These are phyloP conservation scores for Buathra laborator DNA, from an alignment of 2,888 invertebrate species.

Conservation along the genomic window DNA sequence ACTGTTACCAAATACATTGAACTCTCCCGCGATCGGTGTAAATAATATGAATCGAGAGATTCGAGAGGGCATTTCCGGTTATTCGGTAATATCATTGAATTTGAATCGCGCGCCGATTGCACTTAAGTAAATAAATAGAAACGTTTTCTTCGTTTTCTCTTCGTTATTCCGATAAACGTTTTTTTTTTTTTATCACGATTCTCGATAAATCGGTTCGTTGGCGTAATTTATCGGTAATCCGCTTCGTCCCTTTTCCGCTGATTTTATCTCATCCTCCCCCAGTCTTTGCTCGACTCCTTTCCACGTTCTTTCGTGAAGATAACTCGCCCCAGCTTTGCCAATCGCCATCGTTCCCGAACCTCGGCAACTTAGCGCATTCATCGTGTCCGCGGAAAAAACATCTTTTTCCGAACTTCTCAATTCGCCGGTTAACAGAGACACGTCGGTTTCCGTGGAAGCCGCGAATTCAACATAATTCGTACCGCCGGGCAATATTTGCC, in stretches of 20 bases:
- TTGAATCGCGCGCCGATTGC: slow-evolving; percentile 1
- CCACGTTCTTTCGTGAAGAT: slow-evolving; percentile 91
- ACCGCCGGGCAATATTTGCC: slow-evolving; percentile 90
- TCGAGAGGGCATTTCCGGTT: background rate
- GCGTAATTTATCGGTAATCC: slow-evolving; percentile 92
- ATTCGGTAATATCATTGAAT: background rate
- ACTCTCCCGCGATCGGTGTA: slow-evolving; percentile 9
- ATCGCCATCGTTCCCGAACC: slow-evolving; percentile 84
- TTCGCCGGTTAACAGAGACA: slow-evolving; percentile 92
- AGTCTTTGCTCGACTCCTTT: slow-evolving; percentile 94
- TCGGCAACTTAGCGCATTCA: slow-evolving; percentile 76
- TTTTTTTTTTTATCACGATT: slow-evolving; percentile 40
- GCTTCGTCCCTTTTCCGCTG: slow-evolving; percentile 90
- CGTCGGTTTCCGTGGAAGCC: slow-evolving; percentile 86
- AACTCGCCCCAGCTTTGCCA: slow-evolving; percentile 88
- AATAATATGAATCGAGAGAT: slow-evolving; percentile 14
- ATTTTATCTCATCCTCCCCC: slow-evolving; percentile 90
- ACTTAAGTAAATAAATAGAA: slow-evolving; percentile 51
- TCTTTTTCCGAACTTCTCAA: slow-evolving; percentile 86
- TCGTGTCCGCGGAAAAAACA: slow-evolving; percentile 80
- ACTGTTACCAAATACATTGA: background rate
- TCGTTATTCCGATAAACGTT: background rate
- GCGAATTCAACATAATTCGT: slow-evolving; percentile 86
- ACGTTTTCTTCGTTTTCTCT: background rate
- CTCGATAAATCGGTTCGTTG: slow-evolving; percentile 85